These are phyloP conservation scores for Bufo bufo DNA, from an alignment of 2,113 vertebrate genomes.

Conservation along the genomic window DNA sequence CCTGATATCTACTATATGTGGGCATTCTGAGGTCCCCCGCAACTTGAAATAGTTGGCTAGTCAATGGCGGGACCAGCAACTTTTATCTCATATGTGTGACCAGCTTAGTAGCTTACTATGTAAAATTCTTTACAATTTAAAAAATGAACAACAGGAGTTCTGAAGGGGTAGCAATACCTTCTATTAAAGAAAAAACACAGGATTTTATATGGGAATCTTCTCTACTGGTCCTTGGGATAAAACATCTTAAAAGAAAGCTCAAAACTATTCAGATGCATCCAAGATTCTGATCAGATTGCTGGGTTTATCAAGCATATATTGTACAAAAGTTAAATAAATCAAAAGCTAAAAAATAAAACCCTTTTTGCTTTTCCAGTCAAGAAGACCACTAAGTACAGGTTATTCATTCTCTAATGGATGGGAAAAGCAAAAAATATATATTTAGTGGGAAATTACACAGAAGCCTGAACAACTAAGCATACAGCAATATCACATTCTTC, in stretches of 20 bases:
- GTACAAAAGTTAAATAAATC: neutral
- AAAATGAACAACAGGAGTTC: neutral
- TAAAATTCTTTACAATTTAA: too few species aligned
- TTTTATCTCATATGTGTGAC: too few species aligned
- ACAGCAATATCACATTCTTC: neutral
- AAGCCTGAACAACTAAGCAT: neutral
- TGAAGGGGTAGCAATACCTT: neutral
- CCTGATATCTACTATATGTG: too few species aligned
- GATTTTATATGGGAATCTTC: neutral
- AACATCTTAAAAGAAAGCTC: neutral
- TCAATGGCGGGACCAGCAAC: too few species aligned
- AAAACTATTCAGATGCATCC: neutral
- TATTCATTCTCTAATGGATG: neutral
- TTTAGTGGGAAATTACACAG: neutral
- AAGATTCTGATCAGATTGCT: neutral
- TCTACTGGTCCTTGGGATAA: neutral
- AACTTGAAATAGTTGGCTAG: too few species aligned
- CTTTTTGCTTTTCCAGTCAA: neutral
- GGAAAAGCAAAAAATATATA: neutral
- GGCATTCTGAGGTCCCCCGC: too few species aligned
- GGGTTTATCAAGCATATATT: neutral
- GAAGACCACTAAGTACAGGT: neutral
- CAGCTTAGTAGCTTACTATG: too few species aligned
- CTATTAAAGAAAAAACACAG: neutral
- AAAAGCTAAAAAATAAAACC: too few species aligned